phyloP scores from a whole-genome alignment of 1,140 invertebrate genomes.

The Leptopilina clavipes region DNA sequence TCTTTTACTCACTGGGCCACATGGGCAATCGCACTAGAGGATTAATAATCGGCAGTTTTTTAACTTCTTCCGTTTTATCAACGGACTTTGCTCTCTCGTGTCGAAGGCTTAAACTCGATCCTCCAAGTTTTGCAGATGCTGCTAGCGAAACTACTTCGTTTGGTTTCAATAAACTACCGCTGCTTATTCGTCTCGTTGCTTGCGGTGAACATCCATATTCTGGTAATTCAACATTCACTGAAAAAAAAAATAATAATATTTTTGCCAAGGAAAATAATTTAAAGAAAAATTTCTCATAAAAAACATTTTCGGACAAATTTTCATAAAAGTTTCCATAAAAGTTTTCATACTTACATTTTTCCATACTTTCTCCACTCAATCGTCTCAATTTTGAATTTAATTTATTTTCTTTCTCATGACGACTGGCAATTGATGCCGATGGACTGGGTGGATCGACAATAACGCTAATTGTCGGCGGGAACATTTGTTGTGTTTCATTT shows the following conservation, averaged over 20 bases:
- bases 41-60: conserved; percentile 92
- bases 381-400: conserved; percentile 59
- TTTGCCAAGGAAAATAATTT: not conserved
- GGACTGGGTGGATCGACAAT: conserved; percentile 73
- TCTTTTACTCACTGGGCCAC: conserved; percentile 86
- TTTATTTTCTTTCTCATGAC: conserved; percentile 60
- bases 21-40: conserved; percentile 88
- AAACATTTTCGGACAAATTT: not conserved
- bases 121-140: conserved; percentile 75
- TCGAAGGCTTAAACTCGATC: conserved; percentile 66
- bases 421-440: conserved; percentile 70
- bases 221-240: conserved; percentile 69
- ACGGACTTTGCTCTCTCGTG: conserved; percentile 74
- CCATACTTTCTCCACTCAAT: conserved; percentile 65
- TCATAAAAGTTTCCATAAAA: not conserved
- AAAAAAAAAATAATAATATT: conserved; percentile 33
- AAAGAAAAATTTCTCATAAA: not conserved
- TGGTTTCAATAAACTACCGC: conserved; percentile 84
- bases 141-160: conserved; percentile 77
- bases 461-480: conserved; percentile 68
- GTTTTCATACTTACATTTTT: conserved; percentile 67
- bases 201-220: conserved; percentile 79
- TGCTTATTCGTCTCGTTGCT: conserved; percentile 85
- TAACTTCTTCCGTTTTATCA: conserved; percentile 76
- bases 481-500: conserved; percentile 61